Base-by-base conservation (phyloP, 2,113 vertebrate genomes). In the Rhizomys pruinosus region DNA sequence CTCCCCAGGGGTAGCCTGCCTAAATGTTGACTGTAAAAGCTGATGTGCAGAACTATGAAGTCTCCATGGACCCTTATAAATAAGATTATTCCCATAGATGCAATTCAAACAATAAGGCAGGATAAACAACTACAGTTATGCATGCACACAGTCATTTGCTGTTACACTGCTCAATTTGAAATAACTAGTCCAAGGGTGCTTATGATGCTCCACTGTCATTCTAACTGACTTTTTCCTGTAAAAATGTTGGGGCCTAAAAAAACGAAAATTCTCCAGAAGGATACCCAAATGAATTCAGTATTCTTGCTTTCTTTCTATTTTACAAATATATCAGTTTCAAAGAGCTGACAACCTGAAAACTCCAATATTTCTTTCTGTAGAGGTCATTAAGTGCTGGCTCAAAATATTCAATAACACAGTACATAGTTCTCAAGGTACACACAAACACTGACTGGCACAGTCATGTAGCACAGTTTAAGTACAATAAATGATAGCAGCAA, bases 401-500 rank as follows among this genome's bases (percentile, higher is more conserved):
- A 93, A 97, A 97, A 96, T 63, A 97, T 92, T 55, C 96, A 96
- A n/a, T n/a, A n/a, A 96, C 78, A 84, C 88, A 97, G 96, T 29
- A 95, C 44, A 90, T 22, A 90, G 17, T 96, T 94, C 95, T 93
- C 69, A 95, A 69, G 89, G 95, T 13, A 37, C 34, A 79, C 74
- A 47, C 25, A 74, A n/a, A 64, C 77, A 55, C 0, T 64, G 63
- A 61, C 94, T 86, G 94, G 94, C 95, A 98, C 95, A 97, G 97
- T 84, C 97, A 92, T 17, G 15, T 25, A 74, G 84, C 80, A 97
- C 78, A 97, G 93, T 94, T 96, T 94, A 91, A 94, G 96, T 95
- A 92, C 93, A 93, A 52, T 20, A 9, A 89, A 71, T 94, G 95
- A 97, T 85, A 98, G 97, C 97, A 98, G 98, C 98, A 97, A 97